Evolutionary conservation across 2,797 vertebrate genomes (phyloP).

Genomic region (Emydoidea blandingii): DNA sequence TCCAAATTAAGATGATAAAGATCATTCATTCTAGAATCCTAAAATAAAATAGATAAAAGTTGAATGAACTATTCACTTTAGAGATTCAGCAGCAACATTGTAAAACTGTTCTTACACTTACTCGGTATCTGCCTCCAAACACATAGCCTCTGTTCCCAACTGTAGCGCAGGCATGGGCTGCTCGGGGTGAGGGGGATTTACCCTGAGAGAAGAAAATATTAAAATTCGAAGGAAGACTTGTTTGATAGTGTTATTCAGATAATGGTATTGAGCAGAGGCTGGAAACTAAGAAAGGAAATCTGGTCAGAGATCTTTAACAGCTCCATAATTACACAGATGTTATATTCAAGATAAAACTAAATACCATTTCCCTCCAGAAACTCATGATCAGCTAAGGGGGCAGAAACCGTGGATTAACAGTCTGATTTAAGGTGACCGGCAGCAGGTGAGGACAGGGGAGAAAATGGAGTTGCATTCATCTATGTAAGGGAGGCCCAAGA

Average conservation of each 20-base stretch:
- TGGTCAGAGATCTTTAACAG: neutral
- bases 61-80: rapidly evolving
- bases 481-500: neutral
- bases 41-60: slow-evolving; percentile 9
- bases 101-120: slow-evolving; percentile 58
- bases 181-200: slow-evolving; percentile 91
- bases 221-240: neutral
- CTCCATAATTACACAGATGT: neutral
- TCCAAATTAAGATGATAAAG: slow-evolving; percentile 94
- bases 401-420: rapidly evolving
- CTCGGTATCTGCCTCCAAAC: slow-evolving; percentile 95
- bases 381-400: rapidly evolving
- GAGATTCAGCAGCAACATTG: rapidly evolving
- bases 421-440: neutral
- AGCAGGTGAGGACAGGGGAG: neutral
- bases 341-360: neutral
- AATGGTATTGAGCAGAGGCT: neutral
- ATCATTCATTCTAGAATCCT: slow-evolving; percentile 95
- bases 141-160: slow-evolving; percentile 93
- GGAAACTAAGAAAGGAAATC: neutral
- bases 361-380: neutral
- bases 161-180: slow-evolving; percentile 94
- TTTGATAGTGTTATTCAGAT: rapidly evolving
- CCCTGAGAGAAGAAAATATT: slow-evolving; percentile 81
- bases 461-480: neutral